Percentiles rank a stretch among this genome's conserved stretches.
Conservation (phyloP, 2,888 invertebrate genomes). For the Lepeophtheirus nordmannii region DNA sequence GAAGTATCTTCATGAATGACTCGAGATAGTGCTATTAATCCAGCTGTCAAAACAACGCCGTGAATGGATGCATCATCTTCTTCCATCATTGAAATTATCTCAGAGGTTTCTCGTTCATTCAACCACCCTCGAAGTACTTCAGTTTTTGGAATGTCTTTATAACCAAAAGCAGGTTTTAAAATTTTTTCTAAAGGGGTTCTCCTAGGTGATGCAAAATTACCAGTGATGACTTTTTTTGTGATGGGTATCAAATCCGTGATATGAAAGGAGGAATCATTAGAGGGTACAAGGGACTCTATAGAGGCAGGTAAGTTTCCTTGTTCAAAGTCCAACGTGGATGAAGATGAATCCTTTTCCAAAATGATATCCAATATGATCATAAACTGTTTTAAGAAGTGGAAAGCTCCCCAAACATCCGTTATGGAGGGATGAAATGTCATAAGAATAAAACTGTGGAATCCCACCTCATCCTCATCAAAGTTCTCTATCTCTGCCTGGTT, state of each 20-base stretch:
- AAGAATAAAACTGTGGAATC: slow-evolving; percentile 16
- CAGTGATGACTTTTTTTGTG: neutral
- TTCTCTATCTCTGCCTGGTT: slow-evolving; percentile 12
- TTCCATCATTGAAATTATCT: slow-evolving; percentile 11
- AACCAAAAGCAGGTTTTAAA: neutral
- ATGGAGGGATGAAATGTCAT: slow-evolving; percentile 16
- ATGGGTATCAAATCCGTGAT: neutral
- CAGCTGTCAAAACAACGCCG: slow-evolving; percentile 13
- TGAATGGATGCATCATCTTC: slow-evolving; percentile 17
- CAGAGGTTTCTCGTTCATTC: slow-evolving; percentile 11
- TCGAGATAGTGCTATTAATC: neutral
- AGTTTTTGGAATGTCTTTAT: neutral
- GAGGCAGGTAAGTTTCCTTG: neutral
- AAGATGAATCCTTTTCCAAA: neutral
- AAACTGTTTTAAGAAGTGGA: slow-evolving; percentile 12
- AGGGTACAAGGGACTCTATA: slow-evolving; percentile 3
- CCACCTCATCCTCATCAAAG: slow-evolving; percentile 3
- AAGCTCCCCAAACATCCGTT: slow-evolving; percentile 10
- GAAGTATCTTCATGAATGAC: neutral
- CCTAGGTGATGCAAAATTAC: neutral
- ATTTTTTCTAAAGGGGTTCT: slow-evolving; percentile 7
- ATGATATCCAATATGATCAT: slow-evolving; percentile 14
- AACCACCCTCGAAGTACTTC: slow-evolving; percentile 18
- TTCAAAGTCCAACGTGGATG: neutral
- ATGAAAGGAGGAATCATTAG: neutral